Conservation (phyloP, 1,140 invertebrate genomes). For the Drosophila chauvacae region DNA sequence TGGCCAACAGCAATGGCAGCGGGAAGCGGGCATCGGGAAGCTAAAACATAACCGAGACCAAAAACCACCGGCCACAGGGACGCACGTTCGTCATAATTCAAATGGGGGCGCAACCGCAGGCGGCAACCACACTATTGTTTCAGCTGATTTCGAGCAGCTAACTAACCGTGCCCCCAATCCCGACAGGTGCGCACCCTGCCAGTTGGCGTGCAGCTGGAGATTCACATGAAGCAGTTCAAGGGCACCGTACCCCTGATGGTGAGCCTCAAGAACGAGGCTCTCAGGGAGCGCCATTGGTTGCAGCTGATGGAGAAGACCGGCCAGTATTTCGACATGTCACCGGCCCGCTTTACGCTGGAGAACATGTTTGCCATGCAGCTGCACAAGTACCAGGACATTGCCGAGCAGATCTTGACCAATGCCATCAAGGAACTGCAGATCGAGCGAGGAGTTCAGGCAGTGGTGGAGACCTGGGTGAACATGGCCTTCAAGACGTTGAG, state of each 20-base stretch:
- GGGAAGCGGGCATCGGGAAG: background rate
- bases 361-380: conserved; percentile 97
- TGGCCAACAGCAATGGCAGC: conserved; percentile 39
- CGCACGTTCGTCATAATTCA: conserved; percentile 73
- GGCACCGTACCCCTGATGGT: conserved; percentile 94
- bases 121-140: conserved; percentile 74
- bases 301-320: conserved; percentile 94
- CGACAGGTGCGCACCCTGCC: conserved; percentile 85
- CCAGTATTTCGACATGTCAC: conserved; percentile 93
- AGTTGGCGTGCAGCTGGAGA: conserved; percentile 89
- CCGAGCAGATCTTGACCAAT: conserved; percentile 92
- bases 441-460: conserved; percentile 92
- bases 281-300: conserved; percentile 94
- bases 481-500: conserved; percentile 90
- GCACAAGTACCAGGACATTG: conserved; percentile 92
- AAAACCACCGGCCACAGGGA: conserved; percentile 46
- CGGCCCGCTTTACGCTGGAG: conserved; percentile 93
- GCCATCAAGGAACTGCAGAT: conserved; percentile 95
- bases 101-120: conserved; percentile 55
- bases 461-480: conserved; percentile 90
- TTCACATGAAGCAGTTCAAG: conserved; percentile 95
- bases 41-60: conserved; percentile 51
- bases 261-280: conserved; percentile 95
- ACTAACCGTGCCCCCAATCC: conserved; percentile 44
- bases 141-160: conserved; percentile 73